These are phyloP conservation scores for Rynchops niger DNA, from an alignment of 2,113 vertebrate genomes.

Conservation along the genomic window DNA sequence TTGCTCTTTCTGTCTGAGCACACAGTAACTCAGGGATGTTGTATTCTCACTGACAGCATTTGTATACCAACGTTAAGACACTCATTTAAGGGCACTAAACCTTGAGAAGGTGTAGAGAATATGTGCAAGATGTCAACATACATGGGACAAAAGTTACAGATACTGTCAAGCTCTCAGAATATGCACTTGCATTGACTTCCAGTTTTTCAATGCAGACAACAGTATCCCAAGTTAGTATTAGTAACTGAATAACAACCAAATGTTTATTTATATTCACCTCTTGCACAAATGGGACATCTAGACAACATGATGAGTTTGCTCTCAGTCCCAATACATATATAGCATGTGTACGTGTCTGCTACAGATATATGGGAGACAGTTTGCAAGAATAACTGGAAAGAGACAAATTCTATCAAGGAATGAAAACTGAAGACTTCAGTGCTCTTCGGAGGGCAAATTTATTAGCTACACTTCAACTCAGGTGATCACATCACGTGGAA, in stretches of 20 bases:
- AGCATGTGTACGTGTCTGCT: neutral
- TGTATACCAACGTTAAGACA: neutral
- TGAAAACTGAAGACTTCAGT: neutral
- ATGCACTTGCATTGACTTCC: neutral
- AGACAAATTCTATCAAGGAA: neutral
- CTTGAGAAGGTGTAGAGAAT: neutral
- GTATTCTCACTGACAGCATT: neutral
- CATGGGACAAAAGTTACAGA: neutral
- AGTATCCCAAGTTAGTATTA: neutral
- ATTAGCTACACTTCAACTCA: neutral
- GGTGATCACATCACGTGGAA: neutral
- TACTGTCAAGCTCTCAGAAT: neutral
- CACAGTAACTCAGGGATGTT: neutral
- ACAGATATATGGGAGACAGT: neutral
- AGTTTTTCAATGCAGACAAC: neutral
- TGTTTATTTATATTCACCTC: neutral
- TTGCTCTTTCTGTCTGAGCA: neutral
- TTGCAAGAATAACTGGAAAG: neutral
- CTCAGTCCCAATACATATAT: too few species aligned
- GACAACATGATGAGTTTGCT: neutral
- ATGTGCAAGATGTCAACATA: neutral
- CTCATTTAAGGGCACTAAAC: neutral
- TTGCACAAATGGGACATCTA: neutral
- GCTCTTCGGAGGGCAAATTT: neutral
- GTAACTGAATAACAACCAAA: neutral